A percentile compares a stretch with the other conserved stretches of the same genome.
Conservation (phyloP, 2,888 invertebrate genomes). For the Protodeltote pygarga region DNA sequence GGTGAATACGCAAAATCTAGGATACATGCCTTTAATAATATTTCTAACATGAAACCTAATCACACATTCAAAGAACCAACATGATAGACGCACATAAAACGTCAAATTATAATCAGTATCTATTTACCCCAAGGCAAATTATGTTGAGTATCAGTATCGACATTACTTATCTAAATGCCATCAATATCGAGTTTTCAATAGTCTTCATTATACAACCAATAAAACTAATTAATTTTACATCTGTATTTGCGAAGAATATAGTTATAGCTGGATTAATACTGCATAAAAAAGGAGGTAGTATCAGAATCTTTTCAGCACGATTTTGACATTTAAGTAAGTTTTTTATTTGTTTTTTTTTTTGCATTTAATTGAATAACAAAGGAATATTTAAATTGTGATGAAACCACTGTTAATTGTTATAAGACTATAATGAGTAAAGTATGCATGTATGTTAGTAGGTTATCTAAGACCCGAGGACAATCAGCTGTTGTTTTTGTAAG, state of each 20-base stretch:
- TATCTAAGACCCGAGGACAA: slow-evolving; percentile 5
- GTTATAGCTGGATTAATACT: slow-evolving; percentile 11
- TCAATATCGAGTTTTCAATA: too few species aligned
- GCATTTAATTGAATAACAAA: slow-evolving; percentile 1
- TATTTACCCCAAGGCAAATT: slow-evolving; percentile 4
- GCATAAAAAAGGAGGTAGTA: slow-evolving; percentile 27
- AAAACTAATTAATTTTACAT: slow-evolving; percentile 14
- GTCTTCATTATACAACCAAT: slow-evolving; percentile 1
- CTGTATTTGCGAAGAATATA: not conserved
- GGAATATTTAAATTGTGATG: slow-evolving; percentile 3
- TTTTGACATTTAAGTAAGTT: slow-evolving; percentile 17
- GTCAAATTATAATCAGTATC: too few species aligned
- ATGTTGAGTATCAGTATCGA: slow-evolving; percentile 1
- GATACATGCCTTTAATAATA: too few species aligned
- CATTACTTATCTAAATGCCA: too few species aligned
- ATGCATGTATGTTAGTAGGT: slow-evolving; percentile 5
- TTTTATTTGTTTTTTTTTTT: not conserved
- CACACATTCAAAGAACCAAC: too few species aligned
- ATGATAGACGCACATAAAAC: too few species aligned
- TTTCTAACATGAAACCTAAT: too few species aligned
- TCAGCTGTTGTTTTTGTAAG: slow-evolving; percentile 4
- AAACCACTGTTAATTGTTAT: slow-evolving; percentile 13
- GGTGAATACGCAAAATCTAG: too few species aligned
- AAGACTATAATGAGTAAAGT: not conserved
- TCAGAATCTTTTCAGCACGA: slow-evolving; percentile 19